Evolutionary conservation across 2,888 invertebrate genomes (phyloP), one percentile per base, ranked within the genome.

Genomic region (Apotomis betuletana): DNA sequence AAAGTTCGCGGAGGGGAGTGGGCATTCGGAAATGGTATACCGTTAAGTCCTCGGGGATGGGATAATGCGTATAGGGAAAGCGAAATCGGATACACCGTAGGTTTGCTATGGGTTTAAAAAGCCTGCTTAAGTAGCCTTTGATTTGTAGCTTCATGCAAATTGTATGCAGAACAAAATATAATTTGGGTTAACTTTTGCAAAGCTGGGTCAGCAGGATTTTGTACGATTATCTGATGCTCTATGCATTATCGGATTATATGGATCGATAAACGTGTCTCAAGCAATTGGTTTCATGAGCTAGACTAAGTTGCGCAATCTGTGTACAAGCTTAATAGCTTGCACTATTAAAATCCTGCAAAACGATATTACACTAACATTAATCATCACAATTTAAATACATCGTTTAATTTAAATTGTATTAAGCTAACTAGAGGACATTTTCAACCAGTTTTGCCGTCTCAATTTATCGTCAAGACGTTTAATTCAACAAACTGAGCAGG

Each of bases 41-140:
- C 78, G 75, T 75, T 78, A 78, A 76, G 74, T 78, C 77, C 74
- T 74, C 60, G 73, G 68, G 77, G 76, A 75, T 76, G 68, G 67
- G 13, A 51, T 67, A 62, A 63, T 59, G 46, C 54, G 62, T 72
- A 63, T 49, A 54, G 68, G 54, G 72, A 63, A 63, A 68, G 58
- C 46, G 68, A 68, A 59, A 54, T 63, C 38, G 63, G 54, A 72
- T 72, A 72, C 63, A 63, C 52, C 13, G 44, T 4, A 38, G 51
- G 57, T 61, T 61, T 71, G 46, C 67, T 68, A 63, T 46, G 58
- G 58, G 38, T 68, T 58, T 58, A 63, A 63, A 72, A 67, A 58
- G 54, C 51, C 67, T 71, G 38, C 58, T 67, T 58, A 49, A 44
- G 64, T 57, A 54, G 44, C 13, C 59, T 52, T 36, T 51, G 49